Base-by-base conservation (phyloP, 2,888 invertebrate genomes). In the Apotomis turbidana region DNA sequence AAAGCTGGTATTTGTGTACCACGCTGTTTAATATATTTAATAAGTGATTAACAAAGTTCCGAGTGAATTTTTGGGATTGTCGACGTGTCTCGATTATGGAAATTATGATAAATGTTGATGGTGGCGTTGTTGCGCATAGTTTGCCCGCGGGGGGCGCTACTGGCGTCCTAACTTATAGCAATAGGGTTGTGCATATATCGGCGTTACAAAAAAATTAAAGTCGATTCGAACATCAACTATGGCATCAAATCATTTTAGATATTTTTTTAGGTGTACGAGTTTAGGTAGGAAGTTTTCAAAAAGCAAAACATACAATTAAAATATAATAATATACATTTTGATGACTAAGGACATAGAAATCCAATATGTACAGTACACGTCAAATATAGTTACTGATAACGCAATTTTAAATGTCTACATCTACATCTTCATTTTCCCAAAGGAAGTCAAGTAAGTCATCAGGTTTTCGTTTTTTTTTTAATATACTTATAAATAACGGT, bases 131-230 rank as follows among this genome's bases (percentile, higher is more conserved):
- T 85, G 85, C 86, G 84, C 87, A 87, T 91, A 88, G 85, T 89
- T 79, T 76, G 79, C 67, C 91, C 80, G 87, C 90, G 82, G 91
- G 93, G 87, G 91, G 88, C 85, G 91, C 93, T 92, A 93, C 93
- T 80, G 90, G 85, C 78, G 83, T 46, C 55, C 62, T 57, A 70
- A 70, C 49, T 62, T 57, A 55, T 49, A 12, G 36, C 12, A 54
- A 5, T 61, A 69, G 68, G 68, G 82, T 80, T 58, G 63, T 57
- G 46, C 38, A 3, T 9, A 10, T 49, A 9, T 10, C 49, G 49
- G 41, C 41, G 6, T 6, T 4, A 41, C 1, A 41, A 6, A 5
- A 5, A 6, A 6, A 41, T 41, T 1, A 6, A 41, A 41, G 3
- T 41, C 41, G 5, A 41, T 41, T 41, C 0, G 5, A 6, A 6